Conservation (phyloP, 1,140 invertebrate genomes). For the Thaumatotibia leucotreta region DNA sequence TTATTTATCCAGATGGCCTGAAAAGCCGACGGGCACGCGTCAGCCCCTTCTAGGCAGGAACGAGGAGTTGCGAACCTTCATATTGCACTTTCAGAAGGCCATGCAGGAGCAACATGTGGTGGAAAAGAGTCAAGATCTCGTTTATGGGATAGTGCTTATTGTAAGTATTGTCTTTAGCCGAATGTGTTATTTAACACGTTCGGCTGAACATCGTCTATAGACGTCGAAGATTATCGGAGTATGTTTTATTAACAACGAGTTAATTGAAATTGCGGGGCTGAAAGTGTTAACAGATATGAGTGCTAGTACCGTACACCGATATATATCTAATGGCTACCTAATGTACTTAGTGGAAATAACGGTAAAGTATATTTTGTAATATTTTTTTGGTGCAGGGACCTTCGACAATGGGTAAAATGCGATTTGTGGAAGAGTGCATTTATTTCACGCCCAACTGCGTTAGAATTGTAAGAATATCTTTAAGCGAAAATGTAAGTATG, state of each 20-base stretch:
- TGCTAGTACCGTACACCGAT: too few species aligned
- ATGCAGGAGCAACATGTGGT: slow-evolving; percentile 27
- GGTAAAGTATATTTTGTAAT: too few species aligned
- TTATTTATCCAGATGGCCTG: slow-evolving; percentile 25
- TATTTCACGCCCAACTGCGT: slow-evolving; percentile 60
- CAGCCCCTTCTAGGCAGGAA: slow-evolving; percentile 38
- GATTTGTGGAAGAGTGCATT: slow-evolving; percentile 78
- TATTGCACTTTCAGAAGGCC: slow-evolving; percentile 27
- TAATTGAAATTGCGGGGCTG: too few species aligned
- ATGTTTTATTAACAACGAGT: too few species aligned
- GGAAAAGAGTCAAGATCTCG: slow-evolving; percentile 42
- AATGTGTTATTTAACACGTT: too few species aligned
- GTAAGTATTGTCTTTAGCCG: slow-evolving; percentile 33
- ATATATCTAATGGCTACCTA: too few species aligned
- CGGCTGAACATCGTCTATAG: too few species aligned
- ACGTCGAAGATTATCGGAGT: too few species aligned
- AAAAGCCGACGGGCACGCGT: slow-evolving; percentile 13
- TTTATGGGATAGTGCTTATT: slow-evolving; percentile 50
- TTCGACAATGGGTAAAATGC: slow-evolving; percentile 77
- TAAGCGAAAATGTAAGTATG: slow-evolving; percentile 54
- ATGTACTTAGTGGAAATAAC: too few species aligned
- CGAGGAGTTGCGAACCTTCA: slow-evolving; percentile 35
- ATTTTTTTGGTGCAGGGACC: too few species aligned
- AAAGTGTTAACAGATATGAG: too few species aligned
- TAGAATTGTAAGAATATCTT: slow-evolving; percentile 56